Base-by-base conservation (phyloP, 2,888 invertebrate genomes). In the Molorchus minor region DNA sequence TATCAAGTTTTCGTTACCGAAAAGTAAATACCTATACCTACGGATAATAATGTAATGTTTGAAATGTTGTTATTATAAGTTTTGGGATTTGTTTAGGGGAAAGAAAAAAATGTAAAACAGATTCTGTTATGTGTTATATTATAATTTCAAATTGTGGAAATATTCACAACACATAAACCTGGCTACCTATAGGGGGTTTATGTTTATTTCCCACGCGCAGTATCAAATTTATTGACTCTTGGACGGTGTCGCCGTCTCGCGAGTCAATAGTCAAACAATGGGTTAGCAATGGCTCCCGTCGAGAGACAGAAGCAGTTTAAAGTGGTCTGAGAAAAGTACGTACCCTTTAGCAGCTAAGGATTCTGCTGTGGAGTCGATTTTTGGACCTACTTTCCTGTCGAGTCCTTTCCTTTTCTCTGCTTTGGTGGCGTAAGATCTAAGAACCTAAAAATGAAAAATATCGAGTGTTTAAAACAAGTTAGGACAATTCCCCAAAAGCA, bases 271-370 rank as follows among this genome's bases (percentile, higher is more conserved):
- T 35, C 61, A 70, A 69, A 61, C 69, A 63, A 69, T 70, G 70
- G 68, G 68, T 72, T 72, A 71, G 73, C 76, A 77, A 78, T 78
- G 78, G 78, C 76, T 75, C 70, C 73, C 74, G 68, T 71, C 65
- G 70, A 65, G 49, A 68, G 70, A 61, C 64, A 68, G 71, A 65
- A 65, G 70, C 71, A 72, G 70, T 72, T 67, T 54, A 64, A 58
- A 52, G 58, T 67, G 66, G 70, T 67, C 63, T 65, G 62, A 65
- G 59, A 49, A 51, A 62, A 64, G 77, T 81, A 81, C 79, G 78
- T 83, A 90, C 90, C 90, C 90, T 85, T 87, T 87, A 21, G 88
- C 82, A 65, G 88, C 86, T 71, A 90, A 80, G 44, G 89, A 88
- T 77, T 87, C 84, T 45, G 86, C 85, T 58, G 86, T 81, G 30